phyloP scores from a whole-genome alignment of 35 echinoderm and acorn worm genomes.

The Acanthaster planci region DNA sequence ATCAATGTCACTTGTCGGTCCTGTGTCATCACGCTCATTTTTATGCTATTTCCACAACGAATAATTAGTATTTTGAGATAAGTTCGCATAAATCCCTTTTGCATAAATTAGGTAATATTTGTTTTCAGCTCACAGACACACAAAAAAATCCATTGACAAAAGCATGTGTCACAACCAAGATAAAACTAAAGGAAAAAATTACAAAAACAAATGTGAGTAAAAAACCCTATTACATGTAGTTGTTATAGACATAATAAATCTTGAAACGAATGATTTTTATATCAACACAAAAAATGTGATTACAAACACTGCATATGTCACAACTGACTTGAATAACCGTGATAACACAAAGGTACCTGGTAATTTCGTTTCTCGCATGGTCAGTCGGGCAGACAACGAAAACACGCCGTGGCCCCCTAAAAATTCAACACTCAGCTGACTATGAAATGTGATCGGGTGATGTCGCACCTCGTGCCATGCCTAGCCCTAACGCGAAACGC shows the following conservation, averaged over 20 bases:
- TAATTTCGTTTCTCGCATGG: conserved; percentile 6
- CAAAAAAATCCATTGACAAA: background rate
- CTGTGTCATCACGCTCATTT: background rate
- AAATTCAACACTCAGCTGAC: conserved; percentile 23
- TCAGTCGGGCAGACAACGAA: background rate
- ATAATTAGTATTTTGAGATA: background rate
- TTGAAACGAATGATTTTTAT: too few relatives aligned
- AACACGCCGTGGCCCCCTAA: background rate
- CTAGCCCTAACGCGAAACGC: too few relatives aligned
- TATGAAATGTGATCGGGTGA: background rate
- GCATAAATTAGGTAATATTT: background rate
- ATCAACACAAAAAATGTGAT: too few relatives aligned
- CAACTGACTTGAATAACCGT: background rate
- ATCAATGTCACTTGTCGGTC: background rate
- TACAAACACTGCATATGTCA: too few relatives aligned
- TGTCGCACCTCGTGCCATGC: too few relatives aligned
- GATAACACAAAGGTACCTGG: conserved; percentile 8
- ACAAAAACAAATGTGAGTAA: too few relatives aligned
- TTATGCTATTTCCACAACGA: background rate
- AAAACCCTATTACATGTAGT: too few relatives aligned
- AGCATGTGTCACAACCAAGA: too few relatives aligned
- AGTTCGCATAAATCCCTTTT: too few relatives aligned
- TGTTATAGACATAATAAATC: too few relatives aligned
- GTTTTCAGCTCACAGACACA: background rate
- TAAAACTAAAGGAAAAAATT: too few relatives aligned